Conservation (phyloP, 2,888 invertebrate genomes). For the Pseudanteris insignis region DNA sequence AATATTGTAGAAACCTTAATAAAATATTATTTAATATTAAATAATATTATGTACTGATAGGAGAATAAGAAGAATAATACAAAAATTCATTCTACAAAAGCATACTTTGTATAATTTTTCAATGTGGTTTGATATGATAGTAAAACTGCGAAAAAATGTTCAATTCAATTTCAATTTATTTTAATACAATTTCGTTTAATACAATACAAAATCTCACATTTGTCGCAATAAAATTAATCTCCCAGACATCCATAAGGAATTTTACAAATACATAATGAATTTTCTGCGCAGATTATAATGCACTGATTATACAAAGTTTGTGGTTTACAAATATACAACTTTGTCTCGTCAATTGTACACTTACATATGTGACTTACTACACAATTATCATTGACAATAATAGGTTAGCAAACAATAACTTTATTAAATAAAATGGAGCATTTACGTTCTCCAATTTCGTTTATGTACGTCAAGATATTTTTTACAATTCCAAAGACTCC, state of each 20-base stretch:
- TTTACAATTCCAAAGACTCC: not conserved
- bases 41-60: too few relatives aligned
- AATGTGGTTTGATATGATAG: too few relatives aligned
- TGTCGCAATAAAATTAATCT: not conserved
- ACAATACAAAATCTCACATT: too few relatives aligned
- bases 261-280: not conserved
- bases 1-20: too few relatives aligned
- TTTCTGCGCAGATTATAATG: not conserved
- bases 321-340: not conserved
- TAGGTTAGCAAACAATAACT: not conserved
- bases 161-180: too few relatives aligned
- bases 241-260: conserved; percentile 1
- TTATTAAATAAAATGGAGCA: not conserved
- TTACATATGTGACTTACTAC: not conserved
- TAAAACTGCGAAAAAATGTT: too few relatives aligned
- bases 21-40: too few relatives aligned
- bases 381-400: not conserved
- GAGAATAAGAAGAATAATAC: too few relatives aligned
- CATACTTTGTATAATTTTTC: too few relatives aligned
- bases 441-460: not conserved
- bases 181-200: too few relatives aligned
- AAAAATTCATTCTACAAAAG: too few relatives aligned
- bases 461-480: not conserved
- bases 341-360: not conserved
- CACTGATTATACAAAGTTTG: not conserved